Percentiles rank a stretch among this genome's conserved stretches.
Conservation (phyloP, 2,113 vertebrate species). For the Cephalopholis sonnerati region DNA sequence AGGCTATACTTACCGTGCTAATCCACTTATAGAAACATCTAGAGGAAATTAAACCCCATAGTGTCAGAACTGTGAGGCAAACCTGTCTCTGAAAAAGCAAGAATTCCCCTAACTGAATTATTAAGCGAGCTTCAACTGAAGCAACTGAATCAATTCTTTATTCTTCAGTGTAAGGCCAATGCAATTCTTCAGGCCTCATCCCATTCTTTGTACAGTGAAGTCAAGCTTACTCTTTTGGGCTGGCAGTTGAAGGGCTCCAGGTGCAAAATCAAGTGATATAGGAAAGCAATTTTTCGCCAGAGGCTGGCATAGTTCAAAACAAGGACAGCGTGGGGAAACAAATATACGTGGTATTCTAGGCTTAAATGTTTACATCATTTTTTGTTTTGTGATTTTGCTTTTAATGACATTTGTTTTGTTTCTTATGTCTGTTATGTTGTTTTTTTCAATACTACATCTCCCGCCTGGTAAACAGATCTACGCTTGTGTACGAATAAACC, state of each 20-base stretch:
- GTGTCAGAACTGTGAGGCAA: conserved; percentile 12
- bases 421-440: not conserved
- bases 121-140: not conserved
- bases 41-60: conserved; percentile 1
- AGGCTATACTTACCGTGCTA: not conserved
- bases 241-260: not conserved
- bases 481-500: conserved; percentile 14
- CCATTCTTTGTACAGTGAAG: not conserved
- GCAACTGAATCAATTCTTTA: not conserved
- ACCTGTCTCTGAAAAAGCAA: not conserved
- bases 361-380: not conserved
- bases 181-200: not conserved
- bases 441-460: conserved; percentile 5
- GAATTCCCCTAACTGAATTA: not conserved
- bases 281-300: not conserved
- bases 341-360: not conserved
- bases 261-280: not conserved
- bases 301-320: conserved; percentile 3
- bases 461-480: conserved; percentile 2
- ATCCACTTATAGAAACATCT: conserved; percentile 15
- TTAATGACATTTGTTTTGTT: not conserved
- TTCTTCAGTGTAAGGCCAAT: not conserved
- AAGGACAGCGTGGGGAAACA: not conserved
- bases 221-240: not conserved
- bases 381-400: not conserved